Percentiles rank a stretch among this genome's conserved stretches.
Conservation (phyloP, 2,113 vertebrate genomes). For the Willisornis vidua region DNA sequence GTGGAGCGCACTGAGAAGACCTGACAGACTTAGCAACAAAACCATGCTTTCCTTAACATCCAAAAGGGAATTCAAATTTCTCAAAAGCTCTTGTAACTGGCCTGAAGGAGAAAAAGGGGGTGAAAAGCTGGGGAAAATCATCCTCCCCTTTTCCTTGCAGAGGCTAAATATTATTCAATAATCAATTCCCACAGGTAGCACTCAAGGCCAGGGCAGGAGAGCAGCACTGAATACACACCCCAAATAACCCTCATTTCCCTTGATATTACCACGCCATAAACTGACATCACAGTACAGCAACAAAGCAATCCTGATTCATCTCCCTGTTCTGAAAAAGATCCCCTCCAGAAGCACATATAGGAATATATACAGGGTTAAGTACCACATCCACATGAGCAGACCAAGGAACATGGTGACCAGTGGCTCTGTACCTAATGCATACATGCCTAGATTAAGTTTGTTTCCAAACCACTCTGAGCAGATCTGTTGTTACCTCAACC, state of each 20-base stretch:
- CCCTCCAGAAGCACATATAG: background rate
- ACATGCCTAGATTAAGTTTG: background rate
- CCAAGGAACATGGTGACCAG: background rate
- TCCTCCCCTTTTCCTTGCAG: background rate
- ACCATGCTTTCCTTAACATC: too few species aligned
- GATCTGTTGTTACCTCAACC: background rate
- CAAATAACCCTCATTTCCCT: too few species aligned
- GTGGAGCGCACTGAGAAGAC: too few species aligned
- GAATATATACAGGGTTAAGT: background rate
- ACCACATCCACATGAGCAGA: background rate
- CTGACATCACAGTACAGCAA: background rate
- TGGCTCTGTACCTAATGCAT: background rate
- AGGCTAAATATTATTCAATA: too few species aligned
- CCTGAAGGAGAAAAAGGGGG: background rate
- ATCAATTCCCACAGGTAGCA: too few species aligned
- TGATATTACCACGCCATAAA: too few species aligned
- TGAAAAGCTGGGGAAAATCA: background rate
- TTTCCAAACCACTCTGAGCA: background rate
- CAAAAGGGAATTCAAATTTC: background rate
- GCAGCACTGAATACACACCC: too few species aligned
- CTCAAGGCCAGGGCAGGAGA: too few species aligned
- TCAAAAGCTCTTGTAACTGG: background rate
- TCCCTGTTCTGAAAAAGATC: background rate
- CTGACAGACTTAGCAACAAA: too few species aligned
- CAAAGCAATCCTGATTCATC: background rate